Evolutionary conservation across 2,888 invertebrate species (phyloP).

Genomic region (Galerucella nymphaeae): DNA sequence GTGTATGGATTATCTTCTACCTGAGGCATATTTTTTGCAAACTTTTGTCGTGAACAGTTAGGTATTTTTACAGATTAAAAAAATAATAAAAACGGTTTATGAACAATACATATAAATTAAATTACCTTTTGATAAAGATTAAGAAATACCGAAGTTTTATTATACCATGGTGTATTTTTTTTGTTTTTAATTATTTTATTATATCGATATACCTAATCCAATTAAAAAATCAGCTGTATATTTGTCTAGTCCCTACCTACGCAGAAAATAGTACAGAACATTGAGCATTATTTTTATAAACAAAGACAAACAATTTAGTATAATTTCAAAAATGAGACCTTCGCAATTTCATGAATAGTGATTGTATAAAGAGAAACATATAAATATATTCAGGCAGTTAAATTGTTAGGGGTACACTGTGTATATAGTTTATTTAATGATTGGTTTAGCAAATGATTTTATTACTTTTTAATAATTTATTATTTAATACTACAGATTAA

Average conservation of each 20-base stretch:
- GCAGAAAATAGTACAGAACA: background rate
- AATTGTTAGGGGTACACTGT: too few relatives aligned
- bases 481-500: background rate
- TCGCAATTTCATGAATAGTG: too few relatives aligned
- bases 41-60: background rate
- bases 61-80: background rate
- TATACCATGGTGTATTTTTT: background rate
- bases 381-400: too few relatives aligned
- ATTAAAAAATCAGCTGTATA: background rate
- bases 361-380: too few relatives aligned
- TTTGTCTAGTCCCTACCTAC: background rate
- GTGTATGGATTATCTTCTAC: too few relatives aligned
- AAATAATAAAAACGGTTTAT: background rate
- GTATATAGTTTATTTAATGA: background rate
- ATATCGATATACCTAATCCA: background rate
- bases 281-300: too few relatives aligned
- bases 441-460: background rate
- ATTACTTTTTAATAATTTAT: background rate
- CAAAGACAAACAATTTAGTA: too few relatives aligned
- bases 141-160: background rate
- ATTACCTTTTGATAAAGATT: constrained; percentile 2
- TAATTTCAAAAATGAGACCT: too few relatives aligned
- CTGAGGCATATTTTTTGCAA: background rate
- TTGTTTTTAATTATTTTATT: background rate
- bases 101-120: too few relatives aligned